Conservation (phyloP, 37 sponge, comb jelly and placozoan species). For the Chondrosia reniformis region DNA sequence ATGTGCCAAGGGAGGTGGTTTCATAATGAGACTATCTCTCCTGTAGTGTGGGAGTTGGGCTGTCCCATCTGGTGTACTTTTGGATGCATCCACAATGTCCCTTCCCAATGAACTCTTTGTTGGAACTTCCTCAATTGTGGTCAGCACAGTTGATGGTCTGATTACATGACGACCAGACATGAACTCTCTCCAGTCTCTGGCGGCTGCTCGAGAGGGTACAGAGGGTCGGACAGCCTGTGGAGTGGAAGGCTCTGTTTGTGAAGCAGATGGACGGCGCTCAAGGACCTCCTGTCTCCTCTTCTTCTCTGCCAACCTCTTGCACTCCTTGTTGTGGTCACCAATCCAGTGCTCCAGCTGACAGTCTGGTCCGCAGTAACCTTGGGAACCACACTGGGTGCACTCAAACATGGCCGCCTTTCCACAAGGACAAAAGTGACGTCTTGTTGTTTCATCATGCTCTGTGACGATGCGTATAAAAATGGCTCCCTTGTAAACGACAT, state of each 20-base stretch:
- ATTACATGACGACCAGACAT: neutral
- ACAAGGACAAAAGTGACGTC: conserved; percentile 69
- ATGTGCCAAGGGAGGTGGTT: too few relatives aligned
- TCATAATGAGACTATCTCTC: too few relatives aligned
- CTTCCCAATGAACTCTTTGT: neutral
- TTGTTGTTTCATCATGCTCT: conserved; percentile 16
- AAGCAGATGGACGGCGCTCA: neutral
- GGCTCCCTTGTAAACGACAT: conserved; percentile 54
- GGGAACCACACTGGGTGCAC: conserved; percentile 65
- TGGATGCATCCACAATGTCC: neutral
- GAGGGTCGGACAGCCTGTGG: neutral
- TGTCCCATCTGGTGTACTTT: neutral
- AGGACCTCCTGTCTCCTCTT: conserved; percentile 51
- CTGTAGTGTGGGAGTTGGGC: neutral
- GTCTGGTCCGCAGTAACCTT: conserved; percentile 77
- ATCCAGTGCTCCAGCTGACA: conserved; percentile 71
- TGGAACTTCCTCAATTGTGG: conserved; percentile 26
- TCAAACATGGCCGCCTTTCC: conserved; percentile 81
- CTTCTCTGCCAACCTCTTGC: conserved; percentile 57
- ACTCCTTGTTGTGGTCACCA: conserved; percentile 64
- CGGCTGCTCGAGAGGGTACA: neutral
- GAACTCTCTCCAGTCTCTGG: neutral
- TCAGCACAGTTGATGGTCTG: neutral
- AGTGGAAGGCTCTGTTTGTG: neutral
- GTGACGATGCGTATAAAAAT: conserved; percentile 55